These are phyloP conservation scores for Ornithoptera alexandrae DNA, from an alignment of 2,888 invertebrate species.

Conservation along the genomic window DNA sequence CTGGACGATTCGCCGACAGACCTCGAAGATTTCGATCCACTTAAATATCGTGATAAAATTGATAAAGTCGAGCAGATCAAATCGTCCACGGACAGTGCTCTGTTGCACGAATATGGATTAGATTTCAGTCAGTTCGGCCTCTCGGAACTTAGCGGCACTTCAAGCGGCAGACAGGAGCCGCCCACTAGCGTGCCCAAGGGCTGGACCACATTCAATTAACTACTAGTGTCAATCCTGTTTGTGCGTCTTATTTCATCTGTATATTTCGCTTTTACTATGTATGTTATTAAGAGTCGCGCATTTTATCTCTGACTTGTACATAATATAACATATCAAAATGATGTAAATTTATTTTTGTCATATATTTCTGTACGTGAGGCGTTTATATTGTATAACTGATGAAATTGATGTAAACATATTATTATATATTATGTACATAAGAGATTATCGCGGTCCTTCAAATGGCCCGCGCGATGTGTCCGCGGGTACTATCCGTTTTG, in stretches of 20 bases:
- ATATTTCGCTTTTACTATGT: constrained; percentile 15
- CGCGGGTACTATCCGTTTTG: neutral
- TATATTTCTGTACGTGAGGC: constrained; percentile 29
- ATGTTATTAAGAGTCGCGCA: constrained; percentile 36
- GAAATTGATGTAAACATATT: constrained; percentile 5
- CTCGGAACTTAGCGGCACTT: constrained; percentile 65
- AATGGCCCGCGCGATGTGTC: neutral
- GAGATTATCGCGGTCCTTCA: constrained; percentile 17
- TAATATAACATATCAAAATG: constrained; percentile 64
- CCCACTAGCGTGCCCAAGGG: constrained; percentile 56
- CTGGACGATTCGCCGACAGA: constrained; percentile 68
- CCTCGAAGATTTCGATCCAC: constrained; percentile 71
- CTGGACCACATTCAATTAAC: constrained; percentile 72
- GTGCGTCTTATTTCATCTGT: constrained; percentile 9
- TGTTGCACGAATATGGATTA: constrained; percentile 86
- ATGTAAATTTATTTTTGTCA: constrained; percentile 45
- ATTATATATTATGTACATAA: constrained; percentile 11
- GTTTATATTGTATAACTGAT: constrained; percentile 37
- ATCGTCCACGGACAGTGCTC: constrained; percentile 80
- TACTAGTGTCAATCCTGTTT: constrained; percentile 14
- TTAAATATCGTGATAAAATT: constrained; percentile 60
- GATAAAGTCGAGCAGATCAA: constrained; percentile 63
- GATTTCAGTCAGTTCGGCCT: constrained; percentile 80
- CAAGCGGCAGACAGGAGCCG: constrained; percentile 36
- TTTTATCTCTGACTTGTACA: constrained; percentile 49